Evolutionary conservation across 2,888 invertebrate genomes (phyloP).

Genomic region (Ochlodes sylvanus): DNA sequence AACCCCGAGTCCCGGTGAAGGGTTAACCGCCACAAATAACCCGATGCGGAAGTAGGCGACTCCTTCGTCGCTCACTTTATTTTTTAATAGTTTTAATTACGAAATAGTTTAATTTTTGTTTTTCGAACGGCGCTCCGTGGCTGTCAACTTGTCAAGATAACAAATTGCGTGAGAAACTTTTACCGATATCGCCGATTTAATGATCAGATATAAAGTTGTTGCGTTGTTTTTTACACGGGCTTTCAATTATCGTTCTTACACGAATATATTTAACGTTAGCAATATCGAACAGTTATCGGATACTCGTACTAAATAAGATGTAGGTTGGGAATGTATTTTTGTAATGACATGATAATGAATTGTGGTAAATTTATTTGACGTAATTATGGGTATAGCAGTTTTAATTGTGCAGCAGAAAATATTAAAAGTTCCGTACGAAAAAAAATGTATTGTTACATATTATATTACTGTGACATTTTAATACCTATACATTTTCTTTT

Average conservation of each 20-base stretch:
- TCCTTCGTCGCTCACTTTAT: slow-evolving; percentile 59
- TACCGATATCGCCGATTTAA: slow-evolving; percentile 39
- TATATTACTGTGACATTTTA: no score
- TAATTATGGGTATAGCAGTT: no score
- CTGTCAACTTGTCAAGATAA: slow-evolving; percentile 63
- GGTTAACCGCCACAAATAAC: slow-evolving; percentile 82
- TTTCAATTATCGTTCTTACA: slow-evolving; percentile 5
- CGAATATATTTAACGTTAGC: neutral
- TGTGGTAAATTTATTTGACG: no score
- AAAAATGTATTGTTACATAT: no score
- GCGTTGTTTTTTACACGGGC: neutral
- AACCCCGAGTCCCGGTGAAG: slow-evolving; percentile 80
- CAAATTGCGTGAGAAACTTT: slow-evolving; percentile 77
- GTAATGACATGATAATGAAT: no score
- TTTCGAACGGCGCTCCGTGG: slow-evolving; percentile 55
- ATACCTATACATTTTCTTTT: no score
- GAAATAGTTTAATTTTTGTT: slow-evolving; percentile 82
- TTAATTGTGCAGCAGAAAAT: no score
- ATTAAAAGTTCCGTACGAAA: no score
- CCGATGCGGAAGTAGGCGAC: slow-evolving; percentile 77
- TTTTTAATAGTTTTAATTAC: slow-evolving; percentile 84
- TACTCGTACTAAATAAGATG: neutral
- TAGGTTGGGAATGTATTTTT: neutral
- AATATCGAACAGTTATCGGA: neutral
- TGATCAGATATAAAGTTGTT: slow-evolving; percentile 38